Evolutionary conservation across 2,113 vertebrate genomes (phyloP), one percentile per base, ranked within the genome.

Genomic region (Leucopternis melanops): DNA sequence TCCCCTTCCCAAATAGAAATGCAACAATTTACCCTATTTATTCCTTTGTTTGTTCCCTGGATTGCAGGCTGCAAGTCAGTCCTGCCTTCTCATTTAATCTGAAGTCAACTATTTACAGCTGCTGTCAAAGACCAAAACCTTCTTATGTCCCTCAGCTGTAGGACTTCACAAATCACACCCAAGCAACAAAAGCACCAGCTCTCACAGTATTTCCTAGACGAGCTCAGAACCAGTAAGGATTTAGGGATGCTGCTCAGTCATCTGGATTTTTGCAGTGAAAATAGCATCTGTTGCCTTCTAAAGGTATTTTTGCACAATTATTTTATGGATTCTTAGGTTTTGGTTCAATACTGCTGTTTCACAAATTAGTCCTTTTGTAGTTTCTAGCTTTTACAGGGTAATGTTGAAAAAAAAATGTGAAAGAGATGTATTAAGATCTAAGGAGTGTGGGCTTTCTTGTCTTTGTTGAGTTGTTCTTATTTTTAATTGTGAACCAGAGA

Each of bases 221-320:
- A 44, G 21, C 10, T 5, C 9, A 18, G 22, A 47, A 14, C 5
- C 5, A 31, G 11, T 0, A 9, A 52, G 16, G 5, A 2, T 0
- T 0, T 18, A 8, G 1, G 0, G 0, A 0, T 21, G 3, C 0
- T 77, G 3, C 0, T 6, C 0, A 0, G 4, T 55, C 1, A 23
- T 27, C 5, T 29, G 49, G 0, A 1, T 3, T 55, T 72, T 21
- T 84, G 21, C 3, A 6, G 6, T 40, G 3, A 13, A 16, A 29
- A 42, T 13, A 8, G 1, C 0, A 0, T 18, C 16, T 70, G 10
- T 6, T 65, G 21, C 14, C 9, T 40, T 73, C 8, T 58, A 57
- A 88, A 62, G 22, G 72, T 62, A 29, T 38, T 65, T 74, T n/a
- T 80, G 2, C 13, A 3, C 4, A 11, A 4, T 44, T 72, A 1